Evolutionary conservation across 2,797 vertebrate species (phyloP).

Genomic region (Poeciliopsis paucimaculata): DNA sequence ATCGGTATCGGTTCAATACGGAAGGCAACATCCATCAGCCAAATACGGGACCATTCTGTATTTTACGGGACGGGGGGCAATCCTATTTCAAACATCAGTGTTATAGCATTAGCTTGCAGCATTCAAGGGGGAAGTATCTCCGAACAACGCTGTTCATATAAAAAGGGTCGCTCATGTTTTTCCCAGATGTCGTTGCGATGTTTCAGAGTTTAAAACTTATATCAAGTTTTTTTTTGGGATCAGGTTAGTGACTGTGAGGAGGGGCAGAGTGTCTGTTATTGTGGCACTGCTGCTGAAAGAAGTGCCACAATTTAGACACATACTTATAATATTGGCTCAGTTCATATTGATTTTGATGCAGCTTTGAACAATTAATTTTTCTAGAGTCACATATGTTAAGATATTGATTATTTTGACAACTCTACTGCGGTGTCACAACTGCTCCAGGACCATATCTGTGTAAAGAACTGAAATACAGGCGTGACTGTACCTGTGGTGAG

Average conservation of each 20-base stretch:
- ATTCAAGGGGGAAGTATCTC: too few species aligned
- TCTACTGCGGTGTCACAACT: neutral
- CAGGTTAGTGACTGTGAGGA: neutral
- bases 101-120: neutral
- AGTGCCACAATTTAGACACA: too few species aligned
- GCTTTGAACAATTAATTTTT: neutral
- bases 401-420: neutral
- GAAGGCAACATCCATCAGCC: too few species aligned
- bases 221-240: neutral
- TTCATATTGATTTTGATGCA: neutral
- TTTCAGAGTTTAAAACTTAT: neutral
- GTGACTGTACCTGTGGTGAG: constrained; percentile 88
- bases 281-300: too few species aligned
- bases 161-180: neutral
- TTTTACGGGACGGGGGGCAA: too few species aligned
- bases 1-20: too few species aligned
- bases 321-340: too few species aligned
- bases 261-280: too few species aligned
- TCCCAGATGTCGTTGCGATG: neutral
- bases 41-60: too few species aligned
- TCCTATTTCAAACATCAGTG: neutral
- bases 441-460: neutral
- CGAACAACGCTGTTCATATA: neutral
- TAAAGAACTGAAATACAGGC: neutral
- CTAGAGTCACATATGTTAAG: neutral